Conservation (phyloP, 2,797 vertebrate species). For the Thaleichthys pacificus region DNA sequence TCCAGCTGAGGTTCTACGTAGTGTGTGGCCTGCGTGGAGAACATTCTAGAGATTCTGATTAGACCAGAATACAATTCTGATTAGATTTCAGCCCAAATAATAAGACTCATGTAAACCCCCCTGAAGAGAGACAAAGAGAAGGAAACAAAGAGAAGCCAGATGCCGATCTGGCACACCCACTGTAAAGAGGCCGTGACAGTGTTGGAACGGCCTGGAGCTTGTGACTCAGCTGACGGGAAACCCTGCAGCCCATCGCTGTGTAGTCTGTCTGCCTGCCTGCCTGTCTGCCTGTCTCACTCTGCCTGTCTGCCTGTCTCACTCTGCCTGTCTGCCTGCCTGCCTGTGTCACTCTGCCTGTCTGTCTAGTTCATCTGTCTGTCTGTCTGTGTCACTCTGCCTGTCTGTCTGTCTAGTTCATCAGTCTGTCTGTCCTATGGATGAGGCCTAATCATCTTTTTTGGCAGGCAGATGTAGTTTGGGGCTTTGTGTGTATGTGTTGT, state of each 20-base stretch:
- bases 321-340: background rate
- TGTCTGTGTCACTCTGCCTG: too few species aligned
- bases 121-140: background rate
- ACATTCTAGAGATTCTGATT: slow-evolving; percentile 7
- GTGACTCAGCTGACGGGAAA: slow-evolving; percentile 54
- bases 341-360: too few species aligned
- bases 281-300: too few species aligned
- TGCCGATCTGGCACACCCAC: slow-evolving; percentile 1
- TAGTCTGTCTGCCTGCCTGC: slow-evolving; percentile 32
- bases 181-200: slow-evolving; percentile 19
- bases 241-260: slow-evolving; percentile 60
- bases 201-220: slow-evolving; percentile 18
- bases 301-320: too few species aligned
- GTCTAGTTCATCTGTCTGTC: slow-evolving; percentile 22
- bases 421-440: slow-evolving; percentile 50
- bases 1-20: background rate
- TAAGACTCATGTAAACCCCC: background rate
- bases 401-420: too few species aligned
- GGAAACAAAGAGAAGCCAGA: slow-evolving; percentile 4
- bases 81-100: background rate
- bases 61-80: background rate
- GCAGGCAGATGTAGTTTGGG: slow-evolving; percentile 41
- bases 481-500: slow-evolving; percentile 28
- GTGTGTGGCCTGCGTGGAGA: slow-evolving; percentile 2
- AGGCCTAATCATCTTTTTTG: slow-evolving; percentile 63